Evolutionary conservation across 2,888 invertebrate genomes (phyloP).

Genomic region (Phrixothrix hirtus): DNA sequence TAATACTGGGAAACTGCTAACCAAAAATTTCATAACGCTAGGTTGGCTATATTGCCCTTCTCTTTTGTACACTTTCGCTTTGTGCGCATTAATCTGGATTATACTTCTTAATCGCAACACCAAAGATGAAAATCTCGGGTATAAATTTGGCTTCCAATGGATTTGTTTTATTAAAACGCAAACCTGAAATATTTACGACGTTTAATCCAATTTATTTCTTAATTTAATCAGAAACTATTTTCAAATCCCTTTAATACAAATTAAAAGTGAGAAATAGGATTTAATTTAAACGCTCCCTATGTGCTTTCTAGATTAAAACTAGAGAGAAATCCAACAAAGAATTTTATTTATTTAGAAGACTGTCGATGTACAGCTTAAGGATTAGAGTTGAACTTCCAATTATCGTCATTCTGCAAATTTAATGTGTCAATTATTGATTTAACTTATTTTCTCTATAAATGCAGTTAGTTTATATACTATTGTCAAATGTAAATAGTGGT

Average conservation of each 20-base stretch:
- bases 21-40: constrained; percentile 25
- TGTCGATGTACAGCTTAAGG: neutral
- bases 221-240: constrained; percentile 13
- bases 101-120: constrained; percentile 31
- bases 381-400: neutral
- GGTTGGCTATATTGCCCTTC: constrained; percentile 25
- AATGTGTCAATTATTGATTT: neutral
- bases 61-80: constrained; percentile 30
- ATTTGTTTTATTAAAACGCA: constrained; percentile 31
- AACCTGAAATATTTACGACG: constrained; percentile 27
- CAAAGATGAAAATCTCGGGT: constrained; percentile 33
- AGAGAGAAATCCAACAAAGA: neutral
- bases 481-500: neutral
- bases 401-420: neutral
- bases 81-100: constrained; percentile 32
- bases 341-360: neutral
- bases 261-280: neutral
- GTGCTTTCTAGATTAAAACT: neutral
- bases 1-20: constrained; percentile 13
- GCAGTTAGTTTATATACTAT: neutral
- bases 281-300: neutral
- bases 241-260: constrained; percentile 3
- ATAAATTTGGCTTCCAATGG: constrained; percentile 33
- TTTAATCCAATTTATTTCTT: constrained; percentile 30
- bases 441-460: neutral